Evolutionary conservation across 2,113 vertebrate genomes (phyloP).

Genomic region (Ardeotis arabs): DNA sequence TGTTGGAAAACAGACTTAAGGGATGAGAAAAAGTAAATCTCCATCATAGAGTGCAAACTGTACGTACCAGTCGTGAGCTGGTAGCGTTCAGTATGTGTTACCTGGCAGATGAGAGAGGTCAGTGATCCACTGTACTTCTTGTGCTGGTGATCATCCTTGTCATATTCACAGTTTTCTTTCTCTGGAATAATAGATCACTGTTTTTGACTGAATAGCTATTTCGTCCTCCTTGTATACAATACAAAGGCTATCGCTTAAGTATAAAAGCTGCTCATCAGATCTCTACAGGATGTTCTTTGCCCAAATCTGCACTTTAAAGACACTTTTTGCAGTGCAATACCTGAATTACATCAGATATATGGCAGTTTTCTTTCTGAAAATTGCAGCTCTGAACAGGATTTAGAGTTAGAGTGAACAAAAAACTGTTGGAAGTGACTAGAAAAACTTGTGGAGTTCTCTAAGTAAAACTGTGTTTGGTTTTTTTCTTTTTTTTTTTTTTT

Average conservation of each 20-base stretch:
- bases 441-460: background rate
- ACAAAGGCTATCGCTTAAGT: background rate
- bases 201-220: conserved; percentile 26
- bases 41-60: background rate
- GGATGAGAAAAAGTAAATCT: background rate
- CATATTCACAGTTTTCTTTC: background rate
- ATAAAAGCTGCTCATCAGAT: conserved; percentile 50
- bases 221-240: background rate
- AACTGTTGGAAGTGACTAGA: background rate
- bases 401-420: background rate
- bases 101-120: background rate
- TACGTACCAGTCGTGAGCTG: background rate
- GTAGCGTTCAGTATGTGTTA: accelerated
- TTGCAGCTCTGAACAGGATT: background rate
- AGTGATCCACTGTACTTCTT: background rate
- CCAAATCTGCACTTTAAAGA: conserved; percentile 12
- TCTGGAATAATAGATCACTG: background rate
- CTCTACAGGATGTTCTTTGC: conserved; percentile 12
- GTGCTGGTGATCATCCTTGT: background rate
- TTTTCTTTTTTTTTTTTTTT: background rate
- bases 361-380: background rate
- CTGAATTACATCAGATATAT: background rate
- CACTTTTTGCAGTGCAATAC: background rate
- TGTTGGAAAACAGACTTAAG: background rate
- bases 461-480: background rate